phyloP scores from a whole-genome alignment of 2,797 vertebrate species.

The Rhinophrynus dorsalis region DNA sequence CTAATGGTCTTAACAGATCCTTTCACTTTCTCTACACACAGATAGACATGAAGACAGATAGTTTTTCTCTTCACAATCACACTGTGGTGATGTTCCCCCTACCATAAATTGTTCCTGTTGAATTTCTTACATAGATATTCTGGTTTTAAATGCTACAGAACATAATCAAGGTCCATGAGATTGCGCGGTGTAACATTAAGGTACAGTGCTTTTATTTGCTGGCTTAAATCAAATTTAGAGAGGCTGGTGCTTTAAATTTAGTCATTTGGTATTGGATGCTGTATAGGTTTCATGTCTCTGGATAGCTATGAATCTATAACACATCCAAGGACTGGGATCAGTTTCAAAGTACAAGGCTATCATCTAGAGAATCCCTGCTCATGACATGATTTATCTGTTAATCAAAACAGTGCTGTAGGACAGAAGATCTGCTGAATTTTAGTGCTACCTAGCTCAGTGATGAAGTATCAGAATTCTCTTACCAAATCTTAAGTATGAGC shows the following conservation, averaged over 20 bases:
- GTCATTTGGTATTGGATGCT: conserved; percentile 21
- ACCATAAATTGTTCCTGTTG: background rate
- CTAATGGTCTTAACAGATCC: no score
- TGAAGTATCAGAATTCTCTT: conserved; percentile 30
- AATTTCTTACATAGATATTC: conserved; percentile 1
- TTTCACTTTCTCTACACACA: no score
- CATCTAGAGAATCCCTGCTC: conserved; percentile 36
- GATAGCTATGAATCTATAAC: conserved; percentile 40
- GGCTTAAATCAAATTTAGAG: conserved; percentile 39
- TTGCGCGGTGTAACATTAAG: conserved; percentile 16
- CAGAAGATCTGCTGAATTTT: conserved; percentile 15
- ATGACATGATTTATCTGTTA: conserved; percentile 41
- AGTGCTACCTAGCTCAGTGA: conserved; percentile 29
- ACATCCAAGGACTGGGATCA: conserved; percentile 40
- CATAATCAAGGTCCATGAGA: conserved; percentile 16
- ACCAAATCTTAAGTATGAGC: background rate
- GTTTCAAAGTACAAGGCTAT: conserved; percentile 44
- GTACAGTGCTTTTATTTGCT: conserved; percentile 36
- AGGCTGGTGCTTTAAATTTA: conserved; percentile 43
- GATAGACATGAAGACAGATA: no score
- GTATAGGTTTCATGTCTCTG: conserved; percentile 27
- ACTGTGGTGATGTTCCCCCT: no score
- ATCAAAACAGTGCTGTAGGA: conserved; percentile 20
- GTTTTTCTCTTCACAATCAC: no score
- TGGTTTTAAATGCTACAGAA: conserved; percentile 26